Evolutionary conservation across 35 echinoderm and acorn worm species (phyloP).

Genomic region (Ophiothrix spiculata): DNA sequence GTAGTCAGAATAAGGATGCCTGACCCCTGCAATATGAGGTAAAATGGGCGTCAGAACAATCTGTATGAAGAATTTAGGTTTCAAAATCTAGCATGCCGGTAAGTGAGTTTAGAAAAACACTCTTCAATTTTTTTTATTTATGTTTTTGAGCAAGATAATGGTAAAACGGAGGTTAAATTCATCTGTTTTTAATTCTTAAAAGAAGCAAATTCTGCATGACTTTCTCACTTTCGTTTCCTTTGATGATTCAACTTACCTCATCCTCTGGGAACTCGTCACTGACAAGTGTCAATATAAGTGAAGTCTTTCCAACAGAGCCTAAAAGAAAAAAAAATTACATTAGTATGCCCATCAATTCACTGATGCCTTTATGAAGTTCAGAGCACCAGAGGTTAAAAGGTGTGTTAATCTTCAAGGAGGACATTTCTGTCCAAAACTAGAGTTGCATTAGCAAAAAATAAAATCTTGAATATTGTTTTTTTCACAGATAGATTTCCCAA

Average conservation of each 20-base stretch:
- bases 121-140: too few relatives aligned
- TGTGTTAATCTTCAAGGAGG: background rate
- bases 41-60: too few relatives aligned
- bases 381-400: background rate
- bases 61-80: too few relatives aligned
- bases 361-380: background rate
- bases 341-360: background rate
- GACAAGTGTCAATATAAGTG: slow-evolving; percentile 89
- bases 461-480: background rate
- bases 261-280: slow-evolving; percentile 99
- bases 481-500: background rate
- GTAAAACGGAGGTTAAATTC: too few relatives aligned
- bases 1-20: too few relatives aligned
- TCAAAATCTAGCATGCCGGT: too few relatives aligned
- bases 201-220: too few relatives aligned
- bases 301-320: slow-evolving; percentile 98
- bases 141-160: too few relatives aligned
- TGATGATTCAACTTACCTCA: slow-evolving; percentile 80
- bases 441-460: background rate
- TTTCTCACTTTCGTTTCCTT: too few relatives aligned
- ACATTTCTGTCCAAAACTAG: background rate
- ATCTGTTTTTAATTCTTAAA: too few relatives aligned
- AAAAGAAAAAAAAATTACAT: slow-evolving; percentile 25
- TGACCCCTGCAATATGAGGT: too few relatives aligned
- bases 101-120: too few relatives aligned